Evolutionary conservation across 1,140 invertebrate species (phyloP), one percentile per base, ranked within the genome.

Genomic region (Zophobas morio): DNA sequence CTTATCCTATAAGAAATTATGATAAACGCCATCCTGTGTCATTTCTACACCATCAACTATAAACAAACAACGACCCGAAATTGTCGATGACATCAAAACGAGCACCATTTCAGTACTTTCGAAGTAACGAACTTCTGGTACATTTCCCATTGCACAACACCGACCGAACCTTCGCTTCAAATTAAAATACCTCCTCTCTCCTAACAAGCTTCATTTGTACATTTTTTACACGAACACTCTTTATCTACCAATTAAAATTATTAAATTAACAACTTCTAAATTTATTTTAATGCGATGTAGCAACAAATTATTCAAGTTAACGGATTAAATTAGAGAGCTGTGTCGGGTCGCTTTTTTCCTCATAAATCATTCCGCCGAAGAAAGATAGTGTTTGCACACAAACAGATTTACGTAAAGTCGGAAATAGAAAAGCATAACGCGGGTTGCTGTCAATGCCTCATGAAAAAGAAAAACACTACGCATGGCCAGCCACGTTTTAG

Each of bases 211-310:
- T 20, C 20, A 20, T 20, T 20, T 20, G 20, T 20, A 20, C 20
- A 20, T 20, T 20, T 20, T 20, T 20, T 20, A 20, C 20, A 20
- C 20, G 20, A 20, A 20, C 20, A 20, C 20, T 20, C 39, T 40
- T 66, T 66, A 40, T 60, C 56, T 60, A 39, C 60, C 39, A 66
- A 66, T 46, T 66, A 66, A 63, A 66, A 66, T 66, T 66, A 42
- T 66, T 66, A 66, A 66, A 66, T 32, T 33, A 66, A 66, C 60
- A 8, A 66, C 37, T 66, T 46, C 42, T 66, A 20, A 40, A 66
- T 42, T 46, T 66, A 66, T 40, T 32, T 66, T 66, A 66, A 66
- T n/a, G 33, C 37, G 60, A 2, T 40, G 60, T 42, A 40, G 56
- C 35, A 36, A 66, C 60, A 42, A 66, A 66, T 66, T 46, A 66